Conservation (phyloP, 92 coral and sea anemone genomes). For the Virgularia gustaviana region DNA sequence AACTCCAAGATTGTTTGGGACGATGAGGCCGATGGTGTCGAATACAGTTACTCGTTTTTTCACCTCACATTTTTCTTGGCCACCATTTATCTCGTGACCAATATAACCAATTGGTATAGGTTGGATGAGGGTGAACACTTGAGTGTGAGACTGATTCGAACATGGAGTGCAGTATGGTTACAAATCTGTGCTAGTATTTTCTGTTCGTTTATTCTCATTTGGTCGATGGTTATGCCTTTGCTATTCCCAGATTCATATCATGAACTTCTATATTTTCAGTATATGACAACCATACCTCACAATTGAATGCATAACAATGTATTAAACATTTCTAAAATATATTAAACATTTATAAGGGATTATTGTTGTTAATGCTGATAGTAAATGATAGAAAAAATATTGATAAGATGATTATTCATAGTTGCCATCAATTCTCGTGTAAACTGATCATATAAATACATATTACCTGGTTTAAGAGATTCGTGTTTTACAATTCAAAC, state of each 20-base stretch:
- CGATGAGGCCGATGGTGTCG: conserved; percentile 77
- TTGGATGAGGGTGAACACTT: conserved; percentile 88
- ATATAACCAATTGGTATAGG: conserved; percentile 94
- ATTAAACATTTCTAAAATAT: not conserved
- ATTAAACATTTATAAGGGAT: too few species aligned
- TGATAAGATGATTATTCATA: too few species aligned
- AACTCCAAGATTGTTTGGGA: conserved; percentile 50
- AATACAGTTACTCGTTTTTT: conserved; percentile 91
- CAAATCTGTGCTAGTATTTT: conserved; percentile 89
- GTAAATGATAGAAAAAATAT: too few species aligned
- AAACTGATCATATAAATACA: too few species aligned
- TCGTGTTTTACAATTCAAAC: too few species aligned
- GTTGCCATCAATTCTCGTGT: too few species aligned
- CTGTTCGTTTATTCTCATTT: conserved; percentile 86
- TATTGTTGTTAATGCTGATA: too few species aligned
- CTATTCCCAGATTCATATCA: conserved; percentile 84
- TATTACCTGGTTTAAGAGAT: too few species aligned
- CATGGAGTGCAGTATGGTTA: conserved; percentile 99
- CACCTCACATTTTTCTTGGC: conserved; percentile 80
- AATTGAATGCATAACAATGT: not conserved
- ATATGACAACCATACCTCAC: conserved; percentile 50
- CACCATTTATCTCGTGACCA: conserved; percentile 83
- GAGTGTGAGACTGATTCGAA: conserved; percentile 75
- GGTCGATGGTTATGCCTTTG: conserved; percentile 92
- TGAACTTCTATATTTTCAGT: conserved; percentile 89